A percentile compares a stretch with the other conserved stretches of the same genome.
phyloP scores from a whole-genome alignment of 2,797 vertebrate species.

The Lophotriccus pileatus region DNA sequence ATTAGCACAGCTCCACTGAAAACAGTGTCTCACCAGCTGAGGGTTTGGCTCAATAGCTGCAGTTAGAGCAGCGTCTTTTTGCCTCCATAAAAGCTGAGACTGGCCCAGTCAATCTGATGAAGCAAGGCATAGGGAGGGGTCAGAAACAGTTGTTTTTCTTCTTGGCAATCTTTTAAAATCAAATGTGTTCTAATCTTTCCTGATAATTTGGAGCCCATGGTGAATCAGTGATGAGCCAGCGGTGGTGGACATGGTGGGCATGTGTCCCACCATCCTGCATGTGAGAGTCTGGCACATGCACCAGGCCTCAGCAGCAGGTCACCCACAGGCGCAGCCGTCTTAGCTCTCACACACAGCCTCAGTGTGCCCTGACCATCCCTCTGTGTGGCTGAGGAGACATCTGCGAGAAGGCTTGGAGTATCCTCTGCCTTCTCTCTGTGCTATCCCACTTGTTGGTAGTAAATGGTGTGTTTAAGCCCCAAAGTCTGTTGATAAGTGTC shows the following conservation, averaged over 20 bases:
- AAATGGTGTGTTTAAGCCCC: neutral
- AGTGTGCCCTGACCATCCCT: neutral
- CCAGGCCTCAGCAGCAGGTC: accelerated
- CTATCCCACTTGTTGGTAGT: neutral
- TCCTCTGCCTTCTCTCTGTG: neutral
- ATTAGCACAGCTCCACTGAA: conserved; percentile 20
- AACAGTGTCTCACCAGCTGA: neutral
- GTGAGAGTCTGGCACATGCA: accelerated
- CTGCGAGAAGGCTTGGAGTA: neutral
- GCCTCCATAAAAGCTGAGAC: neutral
- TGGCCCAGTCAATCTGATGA: neutral
- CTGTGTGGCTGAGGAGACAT: neutral
- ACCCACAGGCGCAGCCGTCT: neutral
- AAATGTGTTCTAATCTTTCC: neutral
- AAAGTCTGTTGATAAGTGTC: neutral
- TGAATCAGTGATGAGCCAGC: accelerated
- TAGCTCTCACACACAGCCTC: neutral
- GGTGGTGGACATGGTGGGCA: neutral
- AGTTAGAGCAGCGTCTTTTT: neutral
- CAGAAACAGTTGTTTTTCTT: neutral
- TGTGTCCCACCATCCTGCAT: accelerated
- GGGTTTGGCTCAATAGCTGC: neutral
- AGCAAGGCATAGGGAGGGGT: neutral
- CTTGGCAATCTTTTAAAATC: neutral
- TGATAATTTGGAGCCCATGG: neutral